phyloP scores from a whole-genome alignment of 2,888 invertebrate species.

The Melanostoma scalare region DNA sequence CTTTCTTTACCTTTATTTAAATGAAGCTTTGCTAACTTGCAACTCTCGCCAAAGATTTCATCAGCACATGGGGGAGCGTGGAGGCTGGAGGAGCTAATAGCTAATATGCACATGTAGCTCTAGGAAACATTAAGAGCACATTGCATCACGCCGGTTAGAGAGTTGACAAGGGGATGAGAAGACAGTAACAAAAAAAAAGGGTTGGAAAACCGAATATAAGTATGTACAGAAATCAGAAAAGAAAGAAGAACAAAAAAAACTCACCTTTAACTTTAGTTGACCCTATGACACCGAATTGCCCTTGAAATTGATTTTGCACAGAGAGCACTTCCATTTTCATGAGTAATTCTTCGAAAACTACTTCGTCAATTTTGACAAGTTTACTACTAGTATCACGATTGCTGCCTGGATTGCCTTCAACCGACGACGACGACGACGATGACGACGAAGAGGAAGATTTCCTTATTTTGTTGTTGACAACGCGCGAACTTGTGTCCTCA shows the following conservation, averaged over 20 bases:
- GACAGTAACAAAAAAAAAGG: background rate
- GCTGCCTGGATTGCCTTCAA: slow-evolving; percentile 36
- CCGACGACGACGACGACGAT: slow-evolving; percentile 35
- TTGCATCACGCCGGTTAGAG: slow-evolving; percentile 63
- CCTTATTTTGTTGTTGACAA: slow-evolving; percentile 48
- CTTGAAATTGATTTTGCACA: slow-evolving; percentile 89
- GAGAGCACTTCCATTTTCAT: slow-evolving; percentile 91
- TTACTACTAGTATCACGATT: slow-evolving; percentile 64
- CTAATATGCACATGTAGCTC: slow-evolving; percentile 23
- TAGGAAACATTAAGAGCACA: slow-evolving; percentile 17
- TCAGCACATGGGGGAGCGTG: slow-evolving; percentile 44
- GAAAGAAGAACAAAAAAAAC: slow-evolving; percentile 74
- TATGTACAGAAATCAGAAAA: slow-evolving; percentile 1
- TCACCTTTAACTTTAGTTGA: slow-evolving; percentile 87
- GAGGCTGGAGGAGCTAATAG: background rate
- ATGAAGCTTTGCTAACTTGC: slow-evolving; percentile 21
- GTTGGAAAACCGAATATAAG: background rate
- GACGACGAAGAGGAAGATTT: slow-evolving; percentile 41
- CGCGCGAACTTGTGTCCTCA: slow-evolving; percentile 66
- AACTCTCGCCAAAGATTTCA: slow-evolving; percentile 53
- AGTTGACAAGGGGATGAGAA: background rate
- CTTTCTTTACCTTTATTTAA: background rate
- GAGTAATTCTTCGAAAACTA: slow-evolving; percentile 78
- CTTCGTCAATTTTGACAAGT: slow-evolving; percentile 78
- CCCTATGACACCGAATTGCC: slow-evolving; percentile 86